Base-by-base conservation (phyloP, 2,888 invertebrate species). In the Apoderus coryli region DNA sequence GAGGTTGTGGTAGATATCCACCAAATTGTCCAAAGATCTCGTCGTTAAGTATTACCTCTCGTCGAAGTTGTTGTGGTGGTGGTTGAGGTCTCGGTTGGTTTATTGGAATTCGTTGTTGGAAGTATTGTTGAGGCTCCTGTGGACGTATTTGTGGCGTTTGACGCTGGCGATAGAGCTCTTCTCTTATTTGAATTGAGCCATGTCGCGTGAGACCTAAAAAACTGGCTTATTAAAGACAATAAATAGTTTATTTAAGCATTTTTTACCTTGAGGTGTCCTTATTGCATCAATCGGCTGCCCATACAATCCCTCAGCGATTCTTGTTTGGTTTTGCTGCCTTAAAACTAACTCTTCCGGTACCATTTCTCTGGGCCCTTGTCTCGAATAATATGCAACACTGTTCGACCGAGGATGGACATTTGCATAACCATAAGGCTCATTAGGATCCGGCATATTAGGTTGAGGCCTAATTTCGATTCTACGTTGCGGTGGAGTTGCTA, bases 401-500 rank as follows among this genome's bases (percentile, higher is more conserved):
- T 19, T 19, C 7, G 6, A 7, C 19, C 6, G 7, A 10, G 22
- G 4, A 9, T 35, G 37, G 22, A 31, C 35, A 22, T 38, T 39
- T 6, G 32, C 16, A 12, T 40, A 39, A 2, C 36, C 37, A 14
- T 42, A 42, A 12, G 37, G 29, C 32, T 38, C 39, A 15, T 25
- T 34, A 4, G 33, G 36, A 10, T 34, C 33, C 3, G 19, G 10
- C 5, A 10, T 28, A 9, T 9, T 25, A 25, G 10, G 26, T 25
- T 6, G 6, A 19, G 19, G 19, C 15, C 37, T 35, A 28, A 50
- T 50, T 1, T 54, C 32, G 1, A 41, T 16, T 32, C 56, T 42
- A 39, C 57, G 44, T 31, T 56, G 54, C 3, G 58, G 54, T 4
- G 58, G 57, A 38, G 50, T 56, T 44, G 53, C 50, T 0, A 52